Base-by-base conservation (phyloP, 1,140 invertebrate genomes). In the Alviniconcha marisindica region DNA sequence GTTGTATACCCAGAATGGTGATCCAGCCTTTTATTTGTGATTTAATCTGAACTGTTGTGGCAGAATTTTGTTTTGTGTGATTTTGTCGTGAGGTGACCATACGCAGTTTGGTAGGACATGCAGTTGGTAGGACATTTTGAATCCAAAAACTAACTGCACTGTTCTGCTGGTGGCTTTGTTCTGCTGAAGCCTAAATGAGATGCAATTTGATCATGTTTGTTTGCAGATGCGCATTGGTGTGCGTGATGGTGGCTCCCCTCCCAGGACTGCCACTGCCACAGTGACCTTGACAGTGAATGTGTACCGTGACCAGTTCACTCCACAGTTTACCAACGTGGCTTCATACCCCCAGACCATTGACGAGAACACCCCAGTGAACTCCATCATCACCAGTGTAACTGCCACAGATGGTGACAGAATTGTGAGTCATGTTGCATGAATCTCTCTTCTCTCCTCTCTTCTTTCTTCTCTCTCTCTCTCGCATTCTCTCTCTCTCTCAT, bases 301-400 rank as follows among this genome's bases (percentile, higher is more conserved):
- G 18, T 83, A 87, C 40, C 83, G 88, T 42, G 85, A 89, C 78
- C 82, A 71, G 60, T 84, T 66, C 36, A 76, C 83, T n/a, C 88
- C 88, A 28, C 83, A 85, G 78, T 89, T 85, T 60, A 15, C 38
- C 24, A 83, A 83, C 76, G 63, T 94, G 85, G 94, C 96, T 83
- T 93, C 94, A 0, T 97, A 98, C 86, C 95, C 96, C 89, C 95
- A 96, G 1, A 95, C 94, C 44, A 96, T 98, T 10, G 96, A 96
- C 1, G 97, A 98, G 93, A 97, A 98, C 92, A 94, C 95, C 42
- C 94, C 95, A 1, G 96, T 88, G 42, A 86, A 97, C 89, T 95
- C 95, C 88, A 94, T 95, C 79, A 95, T 98, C n/a, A 95, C 96
- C 42, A 96, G 96, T 93, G 96, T 98, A 42, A 94, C 93, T 84